Conservation (phyloP, 1,140 invertebrate genomes). For the Chrysoperla carnea region DNA sequence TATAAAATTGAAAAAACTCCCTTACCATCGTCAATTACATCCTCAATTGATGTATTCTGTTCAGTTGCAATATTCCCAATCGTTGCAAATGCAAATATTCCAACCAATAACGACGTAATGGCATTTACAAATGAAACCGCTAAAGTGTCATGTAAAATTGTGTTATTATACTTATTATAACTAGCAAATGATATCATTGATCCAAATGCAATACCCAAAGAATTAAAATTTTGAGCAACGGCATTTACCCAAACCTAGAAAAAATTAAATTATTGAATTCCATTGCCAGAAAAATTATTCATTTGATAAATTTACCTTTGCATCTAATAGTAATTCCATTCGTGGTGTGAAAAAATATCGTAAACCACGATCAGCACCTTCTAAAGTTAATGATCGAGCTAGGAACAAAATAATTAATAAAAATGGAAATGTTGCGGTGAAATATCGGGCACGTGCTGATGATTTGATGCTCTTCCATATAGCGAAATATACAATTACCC, state of each 20-base stretch:
- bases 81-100: slow-evolving; percentile 74
- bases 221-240: slow-evolving; percentile 84
- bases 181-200: slow-evolving; percentile 90
- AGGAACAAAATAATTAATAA: slow-evolving; percentile 65
- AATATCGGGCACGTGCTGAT: slow-evolving; percentile 66
- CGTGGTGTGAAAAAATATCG: slow-evolving; percentile 76
- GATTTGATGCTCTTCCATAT: slow-evolving; percentile 85
- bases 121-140: slow-evolving; percentile 68
- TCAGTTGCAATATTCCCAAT: slow-evolving; percentile 73
- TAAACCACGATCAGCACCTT: slow-evolving; percentile 61
- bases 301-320: slow-evolving; percentile 35
- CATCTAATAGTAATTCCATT: slow-evolving; percentile 64
- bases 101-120: slow-evolving; percentile 65
- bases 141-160: slow-evolving; percentile 68
- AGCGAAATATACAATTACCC: slow-evolving; percentile 83
- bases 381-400: slow-evolving; percentile 57
- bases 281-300: background rate
- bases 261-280: background rate
- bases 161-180: slow-evolving; percentile 85
- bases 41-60: slow-evolving; percentile 54
- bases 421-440: slow-evolving; percentile 75
- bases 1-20: slow-evolving; percentile 8
- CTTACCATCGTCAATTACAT: slow-evolving; percentile 71
- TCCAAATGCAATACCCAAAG: slow-evolving; percentile 78
- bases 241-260: slow-evolving; percentile 75